Conservation (phyloP, 2,888 invertebrate species). For the Lydus trimaculatus region DNA sequence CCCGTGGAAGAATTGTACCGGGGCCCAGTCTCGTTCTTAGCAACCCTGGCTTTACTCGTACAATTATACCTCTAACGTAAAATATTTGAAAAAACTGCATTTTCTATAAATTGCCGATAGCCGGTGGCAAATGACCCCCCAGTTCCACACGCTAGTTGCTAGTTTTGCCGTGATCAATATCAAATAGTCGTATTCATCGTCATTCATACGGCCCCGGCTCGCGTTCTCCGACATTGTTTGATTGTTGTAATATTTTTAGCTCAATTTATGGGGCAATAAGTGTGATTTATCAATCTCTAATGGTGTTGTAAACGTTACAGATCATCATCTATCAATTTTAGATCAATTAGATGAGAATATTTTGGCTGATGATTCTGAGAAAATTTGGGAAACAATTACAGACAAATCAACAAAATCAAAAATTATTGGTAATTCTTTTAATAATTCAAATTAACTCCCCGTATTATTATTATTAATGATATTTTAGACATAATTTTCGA, state of each 20-base stretch:
- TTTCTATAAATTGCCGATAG: too few species aligned
- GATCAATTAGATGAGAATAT: constrained; percentile 66
- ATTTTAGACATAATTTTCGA: constrained; percentile 83
- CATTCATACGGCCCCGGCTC: neutral
- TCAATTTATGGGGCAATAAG: constrained; percentile 94
- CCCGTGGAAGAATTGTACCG: too few species aligned
- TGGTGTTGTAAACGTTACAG: constrained; percentile 70
- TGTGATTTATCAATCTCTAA: constrained; percentile 89
- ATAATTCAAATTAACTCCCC: neutral
- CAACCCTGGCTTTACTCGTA: too few species aligned
- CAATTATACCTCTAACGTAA: too few species aligned
- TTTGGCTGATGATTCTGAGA: constrained; percentile 68
- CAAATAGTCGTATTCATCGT: too few species aligned
- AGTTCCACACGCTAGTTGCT: too few species aligned
- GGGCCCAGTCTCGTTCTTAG: too few species aligned
- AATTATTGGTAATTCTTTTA: constrained; percentile 12
- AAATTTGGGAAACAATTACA: constrained; percentile 64
- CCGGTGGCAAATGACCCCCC: too few species aligned
- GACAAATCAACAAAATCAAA: constrained; percentile 22
- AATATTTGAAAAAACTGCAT: too few species aligned
- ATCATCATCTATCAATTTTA: constrained; percentile 66
- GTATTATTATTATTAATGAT: constrained; percentile 12
- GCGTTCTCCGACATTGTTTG: neutral
- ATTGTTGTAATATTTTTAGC: constrained; percentile 57
- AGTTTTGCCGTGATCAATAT: too few species aligned